Percentiles rank a stretch among this genome's conserved stretches.
Conservation (phyloP, 2,888 invertebrate genomes). For the Phyllotreta striolata region DNA sequence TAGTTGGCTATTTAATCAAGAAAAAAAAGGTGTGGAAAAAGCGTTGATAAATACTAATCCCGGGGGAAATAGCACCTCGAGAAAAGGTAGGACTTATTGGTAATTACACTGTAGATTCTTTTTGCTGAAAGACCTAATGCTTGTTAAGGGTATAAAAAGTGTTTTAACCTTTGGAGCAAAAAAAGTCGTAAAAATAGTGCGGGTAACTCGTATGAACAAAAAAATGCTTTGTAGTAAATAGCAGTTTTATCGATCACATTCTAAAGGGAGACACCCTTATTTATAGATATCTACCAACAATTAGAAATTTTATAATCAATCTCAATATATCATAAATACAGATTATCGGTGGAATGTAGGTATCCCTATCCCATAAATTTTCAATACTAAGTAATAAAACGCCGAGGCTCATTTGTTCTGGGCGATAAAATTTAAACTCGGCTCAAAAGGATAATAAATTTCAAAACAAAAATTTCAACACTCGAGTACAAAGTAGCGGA, state of each 20-base stretch:
- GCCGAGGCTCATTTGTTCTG: slow-evolving; percentile 11
- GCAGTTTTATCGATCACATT: too few species aligned
- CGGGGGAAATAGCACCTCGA: background rate
- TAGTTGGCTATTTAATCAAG: background rate
- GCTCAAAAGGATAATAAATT: slow-evolving; percentile 11
- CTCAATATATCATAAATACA: too few species aligned
- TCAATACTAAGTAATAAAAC: slow-evolving; percentile 14
- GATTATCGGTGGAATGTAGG: too few species aligned
- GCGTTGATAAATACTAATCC: background rate
- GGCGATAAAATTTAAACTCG: slow-evolving; percentile 16
- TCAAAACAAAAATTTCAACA: slow-evolving; percentile 3
- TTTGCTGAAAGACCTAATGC: background rate
- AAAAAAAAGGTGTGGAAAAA: slow-evolving; percentile 1
- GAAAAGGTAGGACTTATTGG: slow-evolving; percentile 5
- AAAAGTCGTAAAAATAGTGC: background rate
- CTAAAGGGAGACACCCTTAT: background rate
- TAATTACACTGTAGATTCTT: slow-evolving; percentile 1
- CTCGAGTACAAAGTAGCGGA: slow-evolving; percentile 7
- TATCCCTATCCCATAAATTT: slow-evolving; percentile 13
- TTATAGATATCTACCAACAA: too few species aligned
- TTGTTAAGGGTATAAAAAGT: background rate
- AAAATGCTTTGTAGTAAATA: too few species aligned
- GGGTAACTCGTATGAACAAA: too few species aligned
- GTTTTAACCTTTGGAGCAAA: background rate
- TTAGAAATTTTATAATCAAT: too few species aligned